Evolutionary conservation across 2,797 vertebrate species (phyloP), one percentile per base, ranked within the genome.

Genomic region (Nasua narica): DNA sequence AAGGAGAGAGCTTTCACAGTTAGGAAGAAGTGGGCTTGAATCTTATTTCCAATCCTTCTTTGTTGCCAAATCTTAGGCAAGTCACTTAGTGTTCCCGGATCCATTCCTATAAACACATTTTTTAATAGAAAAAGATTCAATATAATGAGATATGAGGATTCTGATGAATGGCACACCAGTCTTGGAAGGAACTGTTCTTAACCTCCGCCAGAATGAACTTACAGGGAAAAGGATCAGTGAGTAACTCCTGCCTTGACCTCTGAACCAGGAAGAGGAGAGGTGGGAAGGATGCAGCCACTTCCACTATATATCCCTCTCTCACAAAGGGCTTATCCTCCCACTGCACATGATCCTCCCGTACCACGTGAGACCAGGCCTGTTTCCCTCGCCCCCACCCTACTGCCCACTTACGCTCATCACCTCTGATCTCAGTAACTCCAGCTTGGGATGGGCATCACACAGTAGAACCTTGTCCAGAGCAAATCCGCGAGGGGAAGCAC

Each of bases 381-480:
- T 84, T 48, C 87, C 62, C 50, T 29, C 35, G 35, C n/a, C 50
- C 29, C 23, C 19, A 72, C 11, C 13, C 43, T 2, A 13, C 54
- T 67, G 25, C 16, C 69, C 52, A 29, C 18, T 37, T 35, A 10
- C 0, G 23, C 52, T 18, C 40, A 8, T 23, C 52, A 37, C n/a
- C 43, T 15, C n/a, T 81, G n/a, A 32, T 19, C 27, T 82, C 88
- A 76, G n/a, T 5, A 27, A 46, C 15, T 19, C 67, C 78, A 78
- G n/a, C 13, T 16, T 5, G 13, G 54, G 15, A 62, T 35, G 8
- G 29, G 8, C 35, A 5, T 12, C 19, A 21, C 58, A 15, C 0
- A 7, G 35, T 1, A 37, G 27, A 69, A 37, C 3, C 1, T 5
- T 3, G 1, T 21, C 87, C 32, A 7, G 0, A 46, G 23, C 2